These are phyloP conservation scores for Esperia sulphurella DNA, from an alignment of 2,888 invertebrate genomes.

Conservation along the genomic window DNA sequence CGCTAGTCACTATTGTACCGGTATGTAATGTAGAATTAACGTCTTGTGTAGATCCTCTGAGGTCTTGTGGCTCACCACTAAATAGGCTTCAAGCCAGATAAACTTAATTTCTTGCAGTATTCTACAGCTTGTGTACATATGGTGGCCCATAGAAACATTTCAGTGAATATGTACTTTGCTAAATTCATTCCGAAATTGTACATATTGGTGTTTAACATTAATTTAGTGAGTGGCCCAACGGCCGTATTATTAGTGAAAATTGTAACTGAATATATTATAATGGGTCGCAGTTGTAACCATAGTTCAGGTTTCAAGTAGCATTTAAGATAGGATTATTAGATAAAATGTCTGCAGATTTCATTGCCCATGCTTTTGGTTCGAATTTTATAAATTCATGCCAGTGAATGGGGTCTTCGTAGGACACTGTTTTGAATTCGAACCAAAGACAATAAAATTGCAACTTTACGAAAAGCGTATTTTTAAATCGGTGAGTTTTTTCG, in stretches of 20 bases:
- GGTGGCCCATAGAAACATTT: constrained; percentile 7
- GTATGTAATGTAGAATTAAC: constrained; percentile 28
- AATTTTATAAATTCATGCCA: background rate
- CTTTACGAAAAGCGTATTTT: constrained; percentile 33
- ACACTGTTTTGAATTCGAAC: constrained; percentile 8
- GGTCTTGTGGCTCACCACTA: constrained; percentile 17
- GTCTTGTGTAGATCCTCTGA: constrained; percentile 21
- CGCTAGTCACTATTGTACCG: constrained; percentile 67
- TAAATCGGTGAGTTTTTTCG: constrained; percentile 35
- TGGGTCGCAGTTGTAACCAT: constrained; percentile 38
- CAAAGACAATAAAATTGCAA: constrained; percentile 36
- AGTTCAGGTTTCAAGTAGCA: constrained; percentile 52
- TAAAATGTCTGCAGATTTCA: constrained; percentile 19
- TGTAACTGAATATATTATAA: constrained; percentile 38
- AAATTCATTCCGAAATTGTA: constrained; percentile 43
- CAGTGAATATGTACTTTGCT: no score
- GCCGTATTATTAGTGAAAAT: constrained; percentile 53
- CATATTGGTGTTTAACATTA: constrained; percentile 61
- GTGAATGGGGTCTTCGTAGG: background rate
- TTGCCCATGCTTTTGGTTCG: constrained; percentile 9
- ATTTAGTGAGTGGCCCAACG: constrained; percentile 44
- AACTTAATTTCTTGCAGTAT: constrained; percentile 43
- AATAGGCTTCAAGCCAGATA: constrained; percentile 41
- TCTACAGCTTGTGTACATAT: constrained; percentile 57
- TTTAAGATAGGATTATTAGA: constrained; percentile 53